Evolutionary conservation across 2,797 vertebrate genomes (phyloP).

Genomic region (Gallinago nigripennis): DNA sequence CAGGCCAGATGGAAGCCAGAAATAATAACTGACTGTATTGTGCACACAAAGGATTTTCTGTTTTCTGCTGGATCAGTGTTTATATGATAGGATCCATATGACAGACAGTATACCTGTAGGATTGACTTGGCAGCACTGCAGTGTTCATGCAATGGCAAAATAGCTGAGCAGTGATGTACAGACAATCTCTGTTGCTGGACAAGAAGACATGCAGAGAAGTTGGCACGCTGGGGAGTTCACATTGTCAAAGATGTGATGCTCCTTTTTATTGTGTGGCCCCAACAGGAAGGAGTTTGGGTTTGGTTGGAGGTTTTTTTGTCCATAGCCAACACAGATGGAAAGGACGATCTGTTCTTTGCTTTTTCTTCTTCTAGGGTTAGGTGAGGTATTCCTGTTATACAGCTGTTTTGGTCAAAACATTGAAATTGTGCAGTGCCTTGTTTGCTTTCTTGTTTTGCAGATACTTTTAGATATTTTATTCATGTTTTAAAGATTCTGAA

Average conservation of each 20-base stretch:
- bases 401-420: slow-evolving; percentile 73
- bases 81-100: not conserved
- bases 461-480: slow-evolving; percentile 47
- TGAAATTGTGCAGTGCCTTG: slow-evolving; percentile 30
- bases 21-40: not conserved
- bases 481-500: slow-evolving; percentile 30
- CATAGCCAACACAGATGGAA: not conserved
- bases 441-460: slow-evolving; percentile 44
- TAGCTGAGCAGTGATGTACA: not conserved
- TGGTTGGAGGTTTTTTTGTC: not conserved
- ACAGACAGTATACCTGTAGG: not conserved
- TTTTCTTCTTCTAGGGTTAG: slow-evolving; percentile 20
- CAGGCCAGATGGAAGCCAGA: slow-evolving; percentile 1
- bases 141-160: not conserved
- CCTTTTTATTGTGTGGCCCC: not conserved
- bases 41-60: slow-evolving; percentile 15
- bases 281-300: not conserved
- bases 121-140: not conserved
- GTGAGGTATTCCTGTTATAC: slow-evolving; percentile 30
- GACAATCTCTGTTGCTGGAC: not conserved
- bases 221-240: not conserved
- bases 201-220: not conserved
- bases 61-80: not conserved
- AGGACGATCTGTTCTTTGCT: slow-evolving; percentile 46
- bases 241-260: not conserved